These are phyloP conservation scores for Cetonia aurata DNA, from an alignment of 2,888 invertebrate genomes.

Conservation along the genomic window DNA sequence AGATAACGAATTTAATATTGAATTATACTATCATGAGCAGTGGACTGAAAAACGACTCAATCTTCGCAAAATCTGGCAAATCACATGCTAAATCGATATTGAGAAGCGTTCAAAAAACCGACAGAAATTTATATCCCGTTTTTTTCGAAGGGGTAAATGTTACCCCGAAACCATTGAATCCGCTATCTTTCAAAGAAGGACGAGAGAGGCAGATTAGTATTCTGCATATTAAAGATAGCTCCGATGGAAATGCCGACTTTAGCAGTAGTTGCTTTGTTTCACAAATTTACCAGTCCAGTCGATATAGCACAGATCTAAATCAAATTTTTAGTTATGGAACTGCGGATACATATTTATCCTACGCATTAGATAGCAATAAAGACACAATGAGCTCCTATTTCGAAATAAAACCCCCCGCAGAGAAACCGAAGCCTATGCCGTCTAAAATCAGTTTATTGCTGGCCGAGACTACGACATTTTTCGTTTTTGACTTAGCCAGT, in stretches of 20 bases:
- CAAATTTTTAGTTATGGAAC: conserved; percentile 2
- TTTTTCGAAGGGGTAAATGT: conserved; percentile 60
- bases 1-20: no score
- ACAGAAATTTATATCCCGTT: conserved; percentile 37
- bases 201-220: conserved; percentile 60
- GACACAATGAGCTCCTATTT: conserved; percentile 12
- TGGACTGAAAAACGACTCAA: background rate
- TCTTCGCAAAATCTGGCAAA: background rate
- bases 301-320: conserved; percentile 18
- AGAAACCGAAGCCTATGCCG: conserved; percentile 62
- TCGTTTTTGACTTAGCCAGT: conserved; percentile 75
- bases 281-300: conserved; percentile 21
- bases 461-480: conserved; percentile 75
- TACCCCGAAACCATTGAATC: conserved; percentile 66
- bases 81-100: conserved; percentile 35
- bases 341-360: conserved; percentile 1
- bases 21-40: conserved; percentile 17
- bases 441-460: conserved; percentile 74
- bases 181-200: conserved; percentile 58
- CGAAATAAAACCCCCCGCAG: background rate
- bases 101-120: conserved; percentile 21
- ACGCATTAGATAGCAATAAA: background rate
- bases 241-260: conserved; percentile 6
- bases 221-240: conserved; percentile 41
- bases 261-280: conserved; percentile 9